Percentiles rank a stretch among this genome's conserved stretches.
Evolutionary conservation across 2,888 invertebrate species (phyloP).

Genomic region (Spisula solida): DNA sequence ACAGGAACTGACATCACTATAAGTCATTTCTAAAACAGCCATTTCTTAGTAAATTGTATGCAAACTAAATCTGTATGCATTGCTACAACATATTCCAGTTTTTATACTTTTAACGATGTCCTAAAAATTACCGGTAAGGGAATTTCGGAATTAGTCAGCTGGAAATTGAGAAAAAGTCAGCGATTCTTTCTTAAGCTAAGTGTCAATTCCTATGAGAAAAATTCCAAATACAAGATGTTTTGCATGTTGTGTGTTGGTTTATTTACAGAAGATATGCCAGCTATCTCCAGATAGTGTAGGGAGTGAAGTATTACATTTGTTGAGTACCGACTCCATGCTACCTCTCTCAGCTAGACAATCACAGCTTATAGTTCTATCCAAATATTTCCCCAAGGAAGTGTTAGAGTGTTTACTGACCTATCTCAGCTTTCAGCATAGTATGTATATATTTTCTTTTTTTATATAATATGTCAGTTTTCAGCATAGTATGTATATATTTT

Average conservation of each 20-base stretch:
- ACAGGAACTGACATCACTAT: no score
- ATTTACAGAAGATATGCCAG: slow-evolving; percentile 36
- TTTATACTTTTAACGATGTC: no score
- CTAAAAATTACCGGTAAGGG: no score
- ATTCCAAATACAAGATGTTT: background rate
- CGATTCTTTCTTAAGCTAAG: no score
- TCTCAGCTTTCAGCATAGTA: slow-evolving; percentile 75
- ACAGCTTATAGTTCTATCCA: slow-evolving; percentile 75
- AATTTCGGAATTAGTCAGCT: no score
- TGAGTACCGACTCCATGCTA: slow-evolving; percentile 54
- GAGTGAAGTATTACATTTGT: slow-evolving; percentile 52
- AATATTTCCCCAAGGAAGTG: slow-evolving; percentile 74
- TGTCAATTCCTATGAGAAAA: no score
- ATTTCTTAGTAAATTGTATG: no score
- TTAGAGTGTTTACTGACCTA: slow-evolving; percentile 71
- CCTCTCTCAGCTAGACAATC: slow-evolving; percentile 70
- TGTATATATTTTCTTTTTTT: background rate
- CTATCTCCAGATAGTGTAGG: slow-evolving; percentile 16
- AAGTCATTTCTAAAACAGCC: no score
- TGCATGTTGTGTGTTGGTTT: background rate
- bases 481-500: background rate
- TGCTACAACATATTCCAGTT: no score
- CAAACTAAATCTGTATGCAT: no score
- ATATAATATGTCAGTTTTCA: no score
- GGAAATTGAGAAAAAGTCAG: no score